Evolutionary conservation across 2,113 vertebrate species (phyloP).

Genomic region (Cromileptes altivelis): DNA sequence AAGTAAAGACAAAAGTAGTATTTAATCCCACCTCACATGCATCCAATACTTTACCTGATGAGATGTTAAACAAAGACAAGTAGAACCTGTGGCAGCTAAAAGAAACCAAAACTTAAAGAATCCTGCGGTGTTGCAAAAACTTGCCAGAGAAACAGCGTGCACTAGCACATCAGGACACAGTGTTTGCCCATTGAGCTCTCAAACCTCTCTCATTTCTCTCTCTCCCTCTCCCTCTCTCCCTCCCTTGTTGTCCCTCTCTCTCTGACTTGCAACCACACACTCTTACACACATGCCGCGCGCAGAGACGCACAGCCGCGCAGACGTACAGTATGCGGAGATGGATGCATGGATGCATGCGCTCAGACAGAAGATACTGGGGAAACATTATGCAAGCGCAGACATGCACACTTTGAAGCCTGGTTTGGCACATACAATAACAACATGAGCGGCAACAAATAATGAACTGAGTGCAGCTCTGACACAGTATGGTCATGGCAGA

Average conservation of each 20-base stretch:
- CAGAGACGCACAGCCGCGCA: conserved; percentile 51
- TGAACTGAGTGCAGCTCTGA: conserved; percentile 13
- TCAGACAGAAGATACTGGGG: conserved; percentile 33
- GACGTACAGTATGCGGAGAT: conserved; percentile 40
- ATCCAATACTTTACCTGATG: conserved; percentile 65
- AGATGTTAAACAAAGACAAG: conserved; percentile 31
- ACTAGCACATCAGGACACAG: conserved; percentile 63
- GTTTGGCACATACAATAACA: conserved; percentile 35
- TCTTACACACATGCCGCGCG: conserved; percentile 47
- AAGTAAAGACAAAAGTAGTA: neutral
- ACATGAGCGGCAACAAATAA: conserved; percentile 39
- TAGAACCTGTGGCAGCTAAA: neutral
- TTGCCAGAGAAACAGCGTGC: conserved; percentile 57
- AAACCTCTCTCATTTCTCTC: conserved; percentile 66
- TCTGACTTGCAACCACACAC: conserved; percentile 57
- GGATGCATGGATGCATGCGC: conserved; percentile 54
- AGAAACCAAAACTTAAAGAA: conserved; percentile 58
- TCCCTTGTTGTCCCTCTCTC: conserved; percentile 68
- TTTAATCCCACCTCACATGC: neutral
- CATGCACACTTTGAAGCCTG: conserved; percentile 47
- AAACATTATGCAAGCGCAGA: conserved; percentile 42
- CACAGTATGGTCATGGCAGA: conserved; percentile 42
- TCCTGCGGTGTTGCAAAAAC: conserved; percentile 58
- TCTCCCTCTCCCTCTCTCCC: conserved; percentile 41
- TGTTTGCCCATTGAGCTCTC: conserved; percentile 71